A percentile compares a stretch with the other conserved stretches of the same genome.
Conservation (phyloP, 2,113 vertebrate genomes). For the Otus sunia region DNA sequence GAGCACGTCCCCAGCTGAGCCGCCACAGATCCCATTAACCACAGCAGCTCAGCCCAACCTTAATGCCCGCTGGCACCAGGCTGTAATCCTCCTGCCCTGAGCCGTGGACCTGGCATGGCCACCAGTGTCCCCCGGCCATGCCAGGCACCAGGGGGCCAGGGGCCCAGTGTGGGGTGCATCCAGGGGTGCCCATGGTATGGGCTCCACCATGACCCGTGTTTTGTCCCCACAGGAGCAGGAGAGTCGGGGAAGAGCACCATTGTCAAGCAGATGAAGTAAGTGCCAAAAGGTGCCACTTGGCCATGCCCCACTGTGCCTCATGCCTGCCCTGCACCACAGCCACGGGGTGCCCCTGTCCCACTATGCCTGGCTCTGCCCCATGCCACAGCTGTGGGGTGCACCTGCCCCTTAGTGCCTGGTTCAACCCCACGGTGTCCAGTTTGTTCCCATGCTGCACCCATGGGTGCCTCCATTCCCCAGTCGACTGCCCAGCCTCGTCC, state of each 20-base stretch:
- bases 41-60: not conserved
- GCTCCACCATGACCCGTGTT: accelerated
- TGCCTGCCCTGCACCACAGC: not conserved
- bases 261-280: slow-evolving; percentile 99
- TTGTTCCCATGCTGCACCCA: no score
- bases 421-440: no score
- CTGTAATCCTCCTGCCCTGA: not conserved
- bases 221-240: slow-evolving; percentile 84
- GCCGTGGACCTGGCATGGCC: accelerated
- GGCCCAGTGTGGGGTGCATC: accelerated
- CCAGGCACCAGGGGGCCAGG: not conserved
- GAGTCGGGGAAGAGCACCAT: slow-evolving; percentile 98
- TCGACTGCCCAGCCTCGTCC: not conserved
- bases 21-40: not conserved
- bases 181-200: accelerated
- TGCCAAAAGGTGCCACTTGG: not conserved
- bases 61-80: not conserved
- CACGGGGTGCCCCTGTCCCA: not conserved
- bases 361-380: not conserved
- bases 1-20: not conserved
- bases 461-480: no score
- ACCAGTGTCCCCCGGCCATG: accelerated
- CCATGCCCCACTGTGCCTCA: accelerated
- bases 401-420: no score
- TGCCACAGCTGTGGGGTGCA: not conserved